These are phyloP conservation scores for Sorex araneus DNA, from an alignment of 2,113 vertebrate genomes.

Conservation along the genomic window DNA sequence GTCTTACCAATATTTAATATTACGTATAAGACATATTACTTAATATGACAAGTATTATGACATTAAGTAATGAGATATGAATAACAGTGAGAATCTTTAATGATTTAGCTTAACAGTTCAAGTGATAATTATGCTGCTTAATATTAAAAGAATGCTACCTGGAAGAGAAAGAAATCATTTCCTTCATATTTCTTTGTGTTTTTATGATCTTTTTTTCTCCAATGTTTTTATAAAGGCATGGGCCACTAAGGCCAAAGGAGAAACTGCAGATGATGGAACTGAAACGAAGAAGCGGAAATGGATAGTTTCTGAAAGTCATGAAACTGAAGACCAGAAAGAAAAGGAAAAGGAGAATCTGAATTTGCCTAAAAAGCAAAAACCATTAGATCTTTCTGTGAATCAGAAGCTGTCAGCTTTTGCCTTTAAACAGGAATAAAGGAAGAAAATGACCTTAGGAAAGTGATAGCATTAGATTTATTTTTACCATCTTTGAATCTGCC, in stretches of 20 bases:
- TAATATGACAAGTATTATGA: no score
- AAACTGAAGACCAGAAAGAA: constrained; percentile 77
- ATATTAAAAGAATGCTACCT: constrained; percentile 5
- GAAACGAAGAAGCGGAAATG: constrained; percentile 94
- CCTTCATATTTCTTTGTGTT: constrained; percentile 10
- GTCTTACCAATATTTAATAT: no score
- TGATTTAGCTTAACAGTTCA: constrained; percentile 49
- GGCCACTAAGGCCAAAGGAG: constrained; percentile 93
- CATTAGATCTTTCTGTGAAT: constrained; percentile 86
- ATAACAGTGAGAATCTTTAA: constrained; percentile 27
- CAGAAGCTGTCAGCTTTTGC: constrained; percentile 94
- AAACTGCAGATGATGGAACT: constrained; percentile 72
- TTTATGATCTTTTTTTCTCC: constrained; percentile 51
- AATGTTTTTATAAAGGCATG: constrained; percentile 88
- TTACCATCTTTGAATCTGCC: background rate
- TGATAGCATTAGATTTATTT: background rate
- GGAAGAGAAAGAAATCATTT: constrained; percentile 32
- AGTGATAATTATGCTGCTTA: constrained; percentile 51
- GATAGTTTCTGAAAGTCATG: constrained; percentile 67
- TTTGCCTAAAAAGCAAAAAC: constrained; percentile 91
- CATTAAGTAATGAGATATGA: constrained; percentile 61
- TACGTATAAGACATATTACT: no score
- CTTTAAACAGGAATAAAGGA: constrained; percentile 91
- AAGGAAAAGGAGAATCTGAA: constrained; percentile 83
- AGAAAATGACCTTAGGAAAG: background rate